Conservation (phyloP, 2,888 invertebrate genomes). For the Danaus chrysippus region DNA sequence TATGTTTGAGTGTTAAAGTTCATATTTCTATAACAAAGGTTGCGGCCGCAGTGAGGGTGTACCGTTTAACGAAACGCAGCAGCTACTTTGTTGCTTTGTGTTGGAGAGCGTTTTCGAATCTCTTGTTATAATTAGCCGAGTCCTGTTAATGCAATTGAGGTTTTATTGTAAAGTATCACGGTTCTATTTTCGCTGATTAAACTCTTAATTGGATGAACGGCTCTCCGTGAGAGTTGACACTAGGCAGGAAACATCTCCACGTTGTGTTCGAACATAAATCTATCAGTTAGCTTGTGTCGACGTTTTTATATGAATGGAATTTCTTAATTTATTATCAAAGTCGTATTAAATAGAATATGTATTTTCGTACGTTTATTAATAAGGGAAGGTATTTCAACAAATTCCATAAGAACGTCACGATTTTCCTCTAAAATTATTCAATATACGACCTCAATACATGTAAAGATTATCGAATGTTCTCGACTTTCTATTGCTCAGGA, state of each 20-base stretch:
- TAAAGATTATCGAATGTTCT: constrained; percentile 23
- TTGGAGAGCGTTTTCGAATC: constrained; percentile 1
- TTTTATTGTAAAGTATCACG: not conserved
- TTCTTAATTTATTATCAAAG: too few relatives aligned
- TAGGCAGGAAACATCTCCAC: not conserved
- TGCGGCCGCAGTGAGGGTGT: not conserved
- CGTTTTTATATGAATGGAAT: too few relatives aligned
- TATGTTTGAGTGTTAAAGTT: not conserved
- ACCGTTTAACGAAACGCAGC: not conserved
- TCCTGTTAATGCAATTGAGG: not conserved
- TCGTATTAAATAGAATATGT: too few relatives aligned
- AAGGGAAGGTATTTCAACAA: not conserved
- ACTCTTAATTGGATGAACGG: not conserved
- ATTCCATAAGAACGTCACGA: constrained; percentile 3
- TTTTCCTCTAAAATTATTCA: constrained; percentile 6
- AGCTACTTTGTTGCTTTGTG: constrained; percentile 1
- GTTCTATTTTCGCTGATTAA: not conserved
- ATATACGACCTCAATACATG: constrained; percentile 8
- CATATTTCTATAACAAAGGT: not conserved
- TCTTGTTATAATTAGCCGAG: constrained; percentile 3
- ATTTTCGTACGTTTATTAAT: not conserved
- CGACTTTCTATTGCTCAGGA: constrained; percentile 30
- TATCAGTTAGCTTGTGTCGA: too few relatives aligned
- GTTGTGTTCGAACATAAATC: too few relatives aligned
- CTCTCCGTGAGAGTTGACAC: not conserved